Conservation (phyloP, 1,140 invertebrate species). For the Trachymyrmex septentrionalis region DNA sequence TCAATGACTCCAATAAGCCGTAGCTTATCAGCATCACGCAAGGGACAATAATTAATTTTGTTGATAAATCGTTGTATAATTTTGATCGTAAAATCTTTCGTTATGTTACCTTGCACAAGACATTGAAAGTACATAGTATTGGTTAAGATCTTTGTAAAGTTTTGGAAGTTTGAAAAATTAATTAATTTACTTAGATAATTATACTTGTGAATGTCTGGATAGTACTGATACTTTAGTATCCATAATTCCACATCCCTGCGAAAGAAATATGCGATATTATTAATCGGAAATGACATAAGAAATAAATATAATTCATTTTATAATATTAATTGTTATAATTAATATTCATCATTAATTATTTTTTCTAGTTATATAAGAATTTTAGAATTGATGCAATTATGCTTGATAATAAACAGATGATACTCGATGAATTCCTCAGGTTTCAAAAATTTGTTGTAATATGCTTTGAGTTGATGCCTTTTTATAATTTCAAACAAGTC, state of each 20-base stretch:
- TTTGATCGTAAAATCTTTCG: conserved; percentile 87
- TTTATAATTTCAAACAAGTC: conserved; percentile 90
- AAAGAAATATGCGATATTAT: conserved; percentile 52
- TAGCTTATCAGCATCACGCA: conserved; percentile 3
- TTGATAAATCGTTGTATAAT: conserved; percentile 83
- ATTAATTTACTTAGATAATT: conserved; percentile 86
- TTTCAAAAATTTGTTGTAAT: conserved; percentile 92
- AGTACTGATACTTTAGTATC: conserved; percentile 88
- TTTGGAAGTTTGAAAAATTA: conserved; percentile 88
- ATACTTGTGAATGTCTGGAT: conserved; percentile 90
- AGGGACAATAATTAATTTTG: conserved; percentile 76
- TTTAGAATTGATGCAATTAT: background rate
- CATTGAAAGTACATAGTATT: conserved; percentile 90
- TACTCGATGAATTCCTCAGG: conserved; percentile 90
- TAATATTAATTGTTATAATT: background rate
- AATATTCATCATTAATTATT: conserved; percentile 15
- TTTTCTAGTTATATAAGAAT: conserved; percentile 45
- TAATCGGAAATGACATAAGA: no score
- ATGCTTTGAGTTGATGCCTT: conserved; percentile 88
- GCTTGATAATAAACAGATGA: conserved; percentile 60
- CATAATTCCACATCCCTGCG: conserved; percentile 89
- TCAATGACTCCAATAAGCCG: conserved; percentile 65
- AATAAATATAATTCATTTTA: no score
- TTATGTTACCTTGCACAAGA: conserved; percentile 93
- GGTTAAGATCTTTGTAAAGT: conserved; percentile 87